phyloP scores from a whole-genome alignment of 2,797 vertebrate genomes.

The Lutjanus argentimaculatus region DNA sequence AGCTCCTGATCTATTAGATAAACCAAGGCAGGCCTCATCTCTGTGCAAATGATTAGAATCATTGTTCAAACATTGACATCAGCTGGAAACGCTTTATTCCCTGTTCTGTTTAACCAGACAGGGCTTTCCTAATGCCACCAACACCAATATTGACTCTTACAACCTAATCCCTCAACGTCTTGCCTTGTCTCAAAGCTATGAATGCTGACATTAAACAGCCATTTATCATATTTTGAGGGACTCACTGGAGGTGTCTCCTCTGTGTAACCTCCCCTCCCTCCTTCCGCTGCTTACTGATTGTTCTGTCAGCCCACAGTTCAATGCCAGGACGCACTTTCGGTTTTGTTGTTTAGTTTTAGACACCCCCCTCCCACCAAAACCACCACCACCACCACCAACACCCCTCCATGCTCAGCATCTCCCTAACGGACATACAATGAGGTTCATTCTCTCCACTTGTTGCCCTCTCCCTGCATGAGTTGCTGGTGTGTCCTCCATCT shows the following conservation, averaged over 20 bases:
- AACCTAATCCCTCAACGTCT: slow-evolving; percentile 82
- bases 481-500: slow-evolving; percentile 76
- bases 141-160: slow-evolving; percentile 84
- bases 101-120: slow-evolving; percentile 80
- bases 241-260: slow-evolving; percentile 56
- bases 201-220: slow-evolving; percentile 76
- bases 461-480: slow-evolving; percentile 72
- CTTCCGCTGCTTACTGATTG: slow-evolving; percentile 49
- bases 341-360: slow-evolving; percentile 66
- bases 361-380: slow-evolving; percentile 22
- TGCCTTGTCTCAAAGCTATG: slow-evolving; percentile 75
- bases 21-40: slow-evolving; percentile 72
- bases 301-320: slow-evolving; percentile 61
- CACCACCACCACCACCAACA: slow-evolving; percentile 18
- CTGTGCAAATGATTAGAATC: slow-evolving; percentile 83
- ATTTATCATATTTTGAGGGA: slow-evolving; percentile 83
- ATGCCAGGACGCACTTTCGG: slow-evolving; percentile 57
- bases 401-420: slow-evolving; percentile 52
- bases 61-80: slow-evolving; percentile 86
- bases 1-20: slow-evolving; percentile 70
- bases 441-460: slow-evolving; percentile 77
- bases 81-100: slow-evolving; percentile 80
- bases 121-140: slow-evolving; percentile 77
- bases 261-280: slow-evolving; percentile 35
- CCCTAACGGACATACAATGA: slow-evolving; percentile 75